Conservation (phyloP, 2,113 vertebrate genomes). For the Podarcis muralis region DNA sequence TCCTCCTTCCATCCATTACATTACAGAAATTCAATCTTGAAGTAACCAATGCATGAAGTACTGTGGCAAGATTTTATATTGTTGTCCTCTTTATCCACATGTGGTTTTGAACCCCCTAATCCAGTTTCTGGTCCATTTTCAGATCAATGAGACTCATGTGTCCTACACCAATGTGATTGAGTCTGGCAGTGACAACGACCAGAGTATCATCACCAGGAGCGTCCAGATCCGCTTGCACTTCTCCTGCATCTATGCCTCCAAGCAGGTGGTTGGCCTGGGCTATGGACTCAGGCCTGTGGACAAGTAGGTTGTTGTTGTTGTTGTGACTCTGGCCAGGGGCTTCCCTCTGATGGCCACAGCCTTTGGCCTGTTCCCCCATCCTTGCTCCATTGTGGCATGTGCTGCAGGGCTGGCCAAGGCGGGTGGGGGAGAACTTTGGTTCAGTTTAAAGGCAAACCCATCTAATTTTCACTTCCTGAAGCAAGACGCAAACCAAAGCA, state of each 20-base stretch:
- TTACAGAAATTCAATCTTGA: no score
- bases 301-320: conserved; percentile 58
- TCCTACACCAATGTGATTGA: conserved; percentile 40
- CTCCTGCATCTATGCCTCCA: conserved; percentile 63
- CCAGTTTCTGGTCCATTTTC: neutral
- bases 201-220: conserved; percentile 34
- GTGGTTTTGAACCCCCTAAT: neutral
- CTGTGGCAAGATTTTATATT: no score
- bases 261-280: conserved; percentile 63
- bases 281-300: conserved; percentile 49
- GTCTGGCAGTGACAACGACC: neutral
- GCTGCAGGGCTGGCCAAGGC: no score
- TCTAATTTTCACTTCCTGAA: no score
- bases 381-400: no score
- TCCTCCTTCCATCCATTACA: no score
- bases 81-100: neutral
- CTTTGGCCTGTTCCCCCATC: neutral
- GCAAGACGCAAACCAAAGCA: no score
- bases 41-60: no score
- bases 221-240: conserved; percentile 54
- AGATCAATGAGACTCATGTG: conserved; percentile 68
- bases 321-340: neutral
- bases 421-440: no score
- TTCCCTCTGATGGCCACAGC: neutral
- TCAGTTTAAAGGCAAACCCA: no score